phyloP scores from a whole-genome alignment of 2,797 vertebrate species.

The Schizopygopsis malacanthus region DNA sequence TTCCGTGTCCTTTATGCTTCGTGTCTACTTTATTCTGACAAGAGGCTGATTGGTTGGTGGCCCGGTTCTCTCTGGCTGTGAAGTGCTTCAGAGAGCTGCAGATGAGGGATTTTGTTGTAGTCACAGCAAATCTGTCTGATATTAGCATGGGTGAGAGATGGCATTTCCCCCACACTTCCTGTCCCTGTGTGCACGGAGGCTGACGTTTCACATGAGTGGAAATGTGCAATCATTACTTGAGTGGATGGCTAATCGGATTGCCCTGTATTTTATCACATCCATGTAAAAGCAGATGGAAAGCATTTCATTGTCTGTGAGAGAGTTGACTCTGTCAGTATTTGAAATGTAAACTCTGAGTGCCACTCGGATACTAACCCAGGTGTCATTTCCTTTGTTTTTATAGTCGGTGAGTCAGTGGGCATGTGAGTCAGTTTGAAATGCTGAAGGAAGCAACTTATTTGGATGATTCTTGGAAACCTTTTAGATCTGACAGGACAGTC shows the following conservation, averaged over 20 bases:
- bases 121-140: constrained; percentile 35
- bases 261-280: not conserved
- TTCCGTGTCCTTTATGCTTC: not conserved
- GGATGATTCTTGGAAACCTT: not conserved
- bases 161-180: constrained; percentile 39
- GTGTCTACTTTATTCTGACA: not conserved
- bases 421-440: constrained; percentile 11
- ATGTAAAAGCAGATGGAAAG: not conserved
- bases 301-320: not conserved
- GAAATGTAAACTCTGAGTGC: constrained; percentile 9
- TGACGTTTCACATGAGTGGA: constrained; percentile 32
- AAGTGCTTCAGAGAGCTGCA: constrained; percentile 6
- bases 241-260: constrained; percentile 23
- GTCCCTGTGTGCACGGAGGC: not conserved
- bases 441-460: constrained; percentile 13
- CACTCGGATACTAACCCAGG: not conserved
- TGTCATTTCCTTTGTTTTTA: not conserved
- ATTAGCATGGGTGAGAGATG: constrained; percentile 29
- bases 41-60: constrained; percentile 22
- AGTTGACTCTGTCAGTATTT: not conserved
- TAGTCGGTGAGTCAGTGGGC: constrained; percentile 1
- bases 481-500: not conserved
- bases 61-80: not conserved
- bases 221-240: constrained; percentile 12
- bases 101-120: constrained; percentile 30